Conservation (phyloP, 2,797 vertebrate genomes). For the Acipenser transmontanus region DNA sequence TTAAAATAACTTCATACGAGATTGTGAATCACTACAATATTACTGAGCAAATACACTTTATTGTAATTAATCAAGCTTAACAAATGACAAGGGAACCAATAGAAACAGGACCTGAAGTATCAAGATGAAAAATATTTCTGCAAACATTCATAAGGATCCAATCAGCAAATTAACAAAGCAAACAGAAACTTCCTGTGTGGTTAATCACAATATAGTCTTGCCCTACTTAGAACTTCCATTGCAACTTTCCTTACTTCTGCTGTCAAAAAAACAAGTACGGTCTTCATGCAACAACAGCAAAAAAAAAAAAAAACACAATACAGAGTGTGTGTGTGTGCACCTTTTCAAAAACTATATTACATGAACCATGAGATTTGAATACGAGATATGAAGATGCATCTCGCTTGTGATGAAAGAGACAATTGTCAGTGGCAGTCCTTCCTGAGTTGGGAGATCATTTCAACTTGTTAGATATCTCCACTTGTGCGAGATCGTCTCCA, state of each 20-base stretch:
- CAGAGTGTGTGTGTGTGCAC: neutral
- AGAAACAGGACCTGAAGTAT: neutral
- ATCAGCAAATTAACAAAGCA: constrained; percentile 1
- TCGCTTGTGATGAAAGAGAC: neutral
- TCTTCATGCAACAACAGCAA: neutral
- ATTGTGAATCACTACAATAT: neutral
- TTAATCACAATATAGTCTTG: constrained; percentile 1
- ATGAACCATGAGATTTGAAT: neutral
- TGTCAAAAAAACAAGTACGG: neutral
- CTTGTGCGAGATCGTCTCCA: neutral
- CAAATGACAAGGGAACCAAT: neutral
- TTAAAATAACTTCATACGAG: neutral
- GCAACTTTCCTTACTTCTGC: neutral
- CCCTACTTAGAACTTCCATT: neutral
- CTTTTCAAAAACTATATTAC: neutral
- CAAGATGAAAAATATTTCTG: neutral
- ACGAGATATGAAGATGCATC: neutral
- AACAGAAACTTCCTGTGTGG: constrained; percentile 2
- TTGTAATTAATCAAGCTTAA: neutral
- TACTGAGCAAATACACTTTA: neutral
- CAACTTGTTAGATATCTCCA: neutral
- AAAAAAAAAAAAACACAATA: neutral
- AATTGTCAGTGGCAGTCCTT: neutral
- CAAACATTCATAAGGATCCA: neutral
- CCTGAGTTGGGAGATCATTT: neutral